These are phyloP conservation scores for Scartelaos histophorus DNA, from an alignment of 2,113 vertebrate species.

Conservation along the genomic window DNA sequence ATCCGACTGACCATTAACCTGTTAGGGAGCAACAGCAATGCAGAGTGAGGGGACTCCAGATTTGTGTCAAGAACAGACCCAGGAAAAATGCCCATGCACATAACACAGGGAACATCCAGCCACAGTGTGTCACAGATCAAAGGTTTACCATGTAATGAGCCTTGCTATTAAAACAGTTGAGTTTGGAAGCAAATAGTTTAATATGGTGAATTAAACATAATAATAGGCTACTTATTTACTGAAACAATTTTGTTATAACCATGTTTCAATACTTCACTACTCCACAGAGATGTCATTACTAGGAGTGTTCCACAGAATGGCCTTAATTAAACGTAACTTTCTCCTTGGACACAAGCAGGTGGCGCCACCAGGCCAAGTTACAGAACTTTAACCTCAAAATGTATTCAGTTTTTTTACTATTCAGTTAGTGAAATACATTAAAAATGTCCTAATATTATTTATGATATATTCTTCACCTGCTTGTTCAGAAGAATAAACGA, in stretches of 20 bases:
- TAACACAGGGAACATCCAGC: not conserved
- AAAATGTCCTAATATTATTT: not conserved
- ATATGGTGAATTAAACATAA: not conserved
- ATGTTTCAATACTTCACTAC: too few relatives aligned
- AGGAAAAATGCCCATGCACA: not conserved
- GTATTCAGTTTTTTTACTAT: not conserved
- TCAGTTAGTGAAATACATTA: not conserved
- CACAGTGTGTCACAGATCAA: not conserved
- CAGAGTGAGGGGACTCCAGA: too few relatives aligned
- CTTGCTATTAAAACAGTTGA: not conserved
- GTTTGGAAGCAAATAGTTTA: not conserved
- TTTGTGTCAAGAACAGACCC: not conserved
- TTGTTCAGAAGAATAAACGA: not conserved
- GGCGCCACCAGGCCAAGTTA: not conserved
- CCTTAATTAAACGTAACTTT: not conserved
- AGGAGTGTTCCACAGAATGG: not conserved
- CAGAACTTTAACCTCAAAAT: not conserved
- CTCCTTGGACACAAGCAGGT: not conserved
- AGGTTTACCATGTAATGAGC: not conserved
- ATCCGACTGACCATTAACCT: not conserved
- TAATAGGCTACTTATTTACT: too few relatives aligned
- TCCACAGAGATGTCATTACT: too few relatives aligned
- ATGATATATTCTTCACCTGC: not conserved
- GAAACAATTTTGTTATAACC: too few relatives aligned
- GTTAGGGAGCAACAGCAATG: too few relatives aligned